Evolutionary conservation across 2,113 vertebrate species (phyloP).

Genomic region (Tauraco erythrolophus): DNA sequence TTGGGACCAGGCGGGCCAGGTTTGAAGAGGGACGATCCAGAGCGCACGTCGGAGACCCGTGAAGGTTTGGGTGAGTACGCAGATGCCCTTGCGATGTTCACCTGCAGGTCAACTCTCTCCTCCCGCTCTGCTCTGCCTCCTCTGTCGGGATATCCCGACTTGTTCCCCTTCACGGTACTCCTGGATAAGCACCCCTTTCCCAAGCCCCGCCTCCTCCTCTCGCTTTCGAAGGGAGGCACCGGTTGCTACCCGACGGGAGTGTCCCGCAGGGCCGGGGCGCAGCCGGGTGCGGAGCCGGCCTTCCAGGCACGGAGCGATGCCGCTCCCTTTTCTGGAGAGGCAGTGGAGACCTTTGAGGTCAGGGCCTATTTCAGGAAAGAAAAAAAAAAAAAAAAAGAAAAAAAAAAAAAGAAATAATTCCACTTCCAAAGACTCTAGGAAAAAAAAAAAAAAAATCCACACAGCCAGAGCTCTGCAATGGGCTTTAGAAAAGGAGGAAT

Average conservation of each 20-base stretch:
- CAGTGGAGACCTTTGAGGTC: background rate
- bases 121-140: background rate
- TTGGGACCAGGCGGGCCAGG: background rate
- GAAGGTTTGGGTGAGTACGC: background rate
- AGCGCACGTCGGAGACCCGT: rapidly evolving
- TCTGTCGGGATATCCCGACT: background rate
- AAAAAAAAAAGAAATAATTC: background rate
- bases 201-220: background rate
- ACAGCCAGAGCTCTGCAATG: background rate
- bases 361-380: background rate
- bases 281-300: background rate
- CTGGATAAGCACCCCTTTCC: background rate
- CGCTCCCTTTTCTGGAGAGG: background rate
- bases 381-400: background rate
- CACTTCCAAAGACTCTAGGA: background rate
- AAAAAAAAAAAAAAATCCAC: background rate
- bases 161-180: background rate
- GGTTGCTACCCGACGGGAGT: background rate
- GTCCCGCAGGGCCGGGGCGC: background rate
- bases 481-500: background rate
- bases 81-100: background rate
- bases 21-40: background rate
- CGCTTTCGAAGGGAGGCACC: background rate
- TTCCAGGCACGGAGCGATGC: rapidly evolving
- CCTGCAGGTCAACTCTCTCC: background rate